These are phyloP conservation scores for Caenorhabditis panamensis DNA, from an alignment of 2,888 invertebrate species.

Conservation along the genomic window DNA sequence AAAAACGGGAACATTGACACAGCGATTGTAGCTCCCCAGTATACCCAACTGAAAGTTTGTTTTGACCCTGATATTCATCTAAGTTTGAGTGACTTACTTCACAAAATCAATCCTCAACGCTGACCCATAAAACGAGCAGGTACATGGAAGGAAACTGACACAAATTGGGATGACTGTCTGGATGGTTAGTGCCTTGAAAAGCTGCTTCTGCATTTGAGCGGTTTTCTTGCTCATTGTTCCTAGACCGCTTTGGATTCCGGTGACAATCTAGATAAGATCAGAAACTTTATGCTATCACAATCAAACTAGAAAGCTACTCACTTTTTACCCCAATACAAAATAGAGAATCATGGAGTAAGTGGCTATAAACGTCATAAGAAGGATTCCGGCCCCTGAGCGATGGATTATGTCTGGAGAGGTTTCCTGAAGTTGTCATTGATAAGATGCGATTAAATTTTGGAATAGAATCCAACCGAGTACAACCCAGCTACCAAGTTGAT, in stretches of 20 bases:
- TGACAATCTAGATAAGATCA: no score
- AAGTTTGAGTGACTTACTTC: slow-evolving; percentile 11
- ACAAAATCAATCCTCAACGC: slow-evolving; percentile 17
- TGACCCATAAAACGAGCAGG: slow-evolving; percentile 17
- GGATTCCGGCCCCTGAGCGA: not conserved
- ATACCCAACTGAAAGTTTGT: slow-evolving; percentile 13
- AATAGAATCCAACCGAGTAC: slow-evolving; percentile 20
- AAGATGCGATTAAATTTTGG: no score
- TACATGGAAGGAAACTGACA: slow-evolving; percentile 27
- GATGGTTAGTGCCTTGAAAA: no score
- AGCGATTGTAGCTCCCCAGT: slow-evolving; percentile 17
- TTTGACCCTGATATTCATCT: no score
- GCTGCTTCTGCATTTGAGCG: slow-evolving; percentile 20
- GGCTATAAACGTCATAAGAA: not conserved
- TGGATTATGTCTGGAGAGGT: not conserved
- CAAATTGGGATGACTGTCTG: slow-evolving; percentile 28
- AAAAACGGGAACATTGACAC: slow-evolving; percentile 26
- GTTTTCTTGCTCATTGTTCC: slow-evolving; percentile 17
- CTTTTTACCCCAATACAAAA: not conserved
- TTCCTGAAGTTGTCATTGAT: no score
- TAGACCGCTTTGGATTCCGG: not conserved
- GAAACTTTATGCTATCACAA: no score
- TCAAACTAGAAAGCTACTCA: no score
- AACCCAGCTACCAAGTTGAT: slow-evolving; percentile 20
- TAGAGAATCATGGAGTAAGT: not conserved